A percentile compares a stretch with the other conserved stretches of the same genome.
Conservation (phyloP, 2,888 invertebrate species). For the Rhagonycha fulva region DNA sequence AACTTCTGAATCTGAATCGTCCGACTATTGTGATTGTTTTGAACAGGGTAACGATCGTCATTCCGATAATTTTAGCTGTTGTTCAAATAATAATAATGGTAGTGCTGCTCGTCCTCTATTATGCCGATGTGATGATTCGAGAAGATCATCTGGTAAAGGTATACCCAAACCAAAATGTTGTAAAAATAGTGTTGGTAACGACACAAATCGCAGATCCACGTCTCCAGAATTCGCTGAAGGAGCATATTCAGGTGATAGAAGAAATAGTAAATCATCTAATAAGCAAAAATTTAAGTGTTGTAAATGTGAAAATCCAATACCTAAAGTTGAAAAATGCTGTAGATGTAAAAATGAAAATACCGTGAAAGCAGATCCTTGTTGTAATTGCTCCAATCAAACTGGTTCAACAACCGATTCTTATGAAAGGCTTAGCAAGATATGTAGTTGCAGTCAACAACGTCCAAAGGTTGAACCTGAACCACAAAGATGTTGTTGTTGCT, state of each 20-base stretch:
- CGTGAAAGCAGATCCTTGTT: background rate
- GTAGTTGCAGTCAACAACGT: background rate
- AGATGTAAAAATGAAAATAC: background rate
- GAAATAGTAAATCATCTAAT: background rate
- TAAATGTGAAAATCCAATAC: background rate
- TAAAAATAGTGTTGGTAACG: background rate
- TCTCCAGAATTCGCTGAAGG: background rate
- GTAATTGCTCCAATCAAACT: background rate
- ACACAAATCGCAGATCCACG: no score
- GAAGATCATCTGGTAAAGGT: background rate
- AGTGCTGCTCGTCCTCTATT: background rate
- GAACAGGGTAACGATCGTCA: background rate
- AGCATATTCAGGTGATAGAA: background rate
- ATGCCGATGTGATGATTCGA: background rate
- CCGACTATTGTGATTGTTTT: slow-evolving; percentile 5
- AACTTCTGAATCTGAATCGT: background rate
- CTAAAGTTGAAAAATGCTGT: background rate
- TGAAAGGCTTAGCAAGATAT: background rate
- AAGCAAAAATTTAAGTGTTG: background rate
- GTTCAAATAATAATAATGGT: background rate
- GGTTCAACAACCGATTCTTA: background rate
- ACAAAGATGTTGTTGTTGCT: background rate
- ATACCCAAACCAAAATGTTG: background rate
- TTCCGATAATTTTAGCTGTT: background rate
- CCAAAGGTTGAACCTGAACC: background rate